Conservation (phyloP, 1,140 invertebrate genomes). For the Streblospio benedicti region DNA sequence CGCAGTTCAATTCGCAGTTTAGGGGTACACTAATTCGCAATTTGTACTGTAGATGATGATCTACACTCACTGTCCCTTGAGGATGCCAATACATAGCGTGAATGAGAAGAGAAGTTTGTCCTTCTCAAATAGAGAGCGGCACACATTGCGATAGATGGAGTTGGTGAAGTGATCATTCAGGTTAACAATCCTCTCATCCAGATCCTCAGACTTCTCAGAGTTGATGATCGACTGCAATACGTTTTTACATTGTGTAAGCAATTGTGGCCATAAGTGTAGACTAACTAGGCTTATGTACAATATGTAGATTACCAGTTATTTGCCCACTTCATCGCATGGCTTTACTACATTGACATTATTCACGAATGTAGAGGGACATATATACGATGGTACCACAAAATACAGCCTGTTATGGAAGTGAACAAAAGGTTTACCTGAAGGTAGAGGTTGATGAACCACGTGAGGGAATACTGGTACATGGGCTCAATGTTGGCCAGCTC, state of each 20-base stretch:
- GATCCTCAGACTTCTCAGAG: constrained; percentile 35
- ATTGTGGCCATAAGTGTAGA: too few species aligned
- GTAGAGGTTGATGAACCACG: constrained; percentile 48
- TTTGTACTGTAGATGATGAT: too few species aligned
- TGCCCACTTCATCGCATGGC: too few species aligned
- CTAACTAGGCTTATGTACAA: too few species aligned
- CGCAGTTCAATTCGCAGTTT: too few species aligned
- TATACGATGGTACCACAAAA: too few species aligned
- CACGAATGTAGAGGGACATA: too few species aligned
- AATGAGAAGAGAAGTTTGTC: constrained; percentile 48
- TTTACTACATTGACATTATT: too few species aligned
- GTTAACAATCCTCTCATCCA: constrained; percentile 44
- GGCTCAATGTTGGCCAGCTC: constrained; percentile 47
- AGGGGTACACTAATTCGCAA: too few species aligned
- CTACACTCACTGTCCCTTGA: constrained; percentile 50
- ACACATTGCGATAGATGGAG: constrained; percentile 47
- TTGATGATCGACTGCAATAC: constrained; percentile 44
- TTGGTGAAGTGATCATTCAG: constrained; percentile 46
- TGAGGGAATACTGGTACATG: constrained; percentile 49
- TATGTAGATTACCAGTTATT: too few species aligned
- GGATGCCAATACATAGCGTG: constrained; percentile 42
- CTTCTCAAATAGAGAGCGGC: constrained; percentile 48
- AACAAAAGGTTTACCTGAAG: constrained; percentile 37
- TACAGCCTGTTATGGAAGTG: too few species aligned
- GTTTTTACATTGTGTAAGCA: constrained; percentile 4